These are phyloP conservation scores for Zonitis immaculata DNA, from an alignment of 2,888 invertebrate genomes.

Conservation along the genomic window DNA sequence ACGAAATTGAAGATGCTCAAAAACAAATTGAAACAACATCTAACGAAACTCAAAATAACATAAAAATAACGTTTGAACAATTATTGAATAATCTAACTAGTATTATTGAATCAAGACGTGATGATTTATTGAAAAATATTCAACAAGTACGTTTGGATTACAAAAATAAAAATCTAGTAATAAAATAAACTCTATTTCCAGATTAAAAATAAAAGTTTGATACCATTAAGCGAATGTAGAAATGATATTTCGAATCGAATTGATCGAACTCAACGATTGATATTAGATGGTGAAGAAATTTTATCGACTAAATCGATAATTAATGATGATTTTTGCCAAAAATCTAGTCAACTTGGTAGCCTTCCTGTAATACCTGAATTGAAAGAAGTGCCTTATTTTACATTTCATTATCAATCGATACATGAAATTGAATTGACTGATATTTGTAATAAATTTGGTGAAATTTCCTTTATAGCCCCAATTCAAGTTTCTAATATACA, in stretches of 20 bases:
- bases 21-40: slow-evolving; percentile 38
- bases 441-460: slow-evolving; percentile 36
- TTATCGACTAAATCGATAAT: slow-evolving; percentile 24
- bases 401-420: slow-evolving; percentile 48
- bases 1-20: slow-evolving; percentile 35
- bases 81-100: slow-evolving; percentile 30
- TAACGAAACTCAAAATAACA: slow-evolving; percentile 35
- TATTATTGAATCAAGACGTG: slow-evolving; percentile 34
- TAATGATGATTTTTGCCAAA: slow-evolving; percentile 32
- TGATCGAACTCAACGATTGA: slow-evolving; percentile 39
- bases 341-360: slow-evolving; percentile 45
- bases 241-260: slow-evolving; percentile 45
- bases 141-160: slow-evolving; percentile 24
- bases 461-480: slow-evolving; percentile 38
- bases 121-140: slow-evolving; percentile 31
- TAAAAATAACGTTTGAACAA: slow-evolving; percentile 36
- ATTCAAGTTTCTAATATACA: slow-evolving; percentile 48
- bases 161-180: background rate
- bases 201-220: slow-evolving; percentile 41
- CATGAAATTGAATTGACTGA: slow-evolving; percentile 32
- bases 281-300: slow-evolving; percentile 34
- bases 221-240: slow-evolving; percentile 46
- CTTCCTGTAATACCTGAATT: slow-evolving; percentile 55
- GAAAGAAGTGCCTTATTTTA: slow-evolving; percentile 54
- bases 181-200: slow-evolving; percentile 21